A percentile compares a stretch with the other conserved stretches of the same genome.
Conservation (phyloP, 2,888 invertebrate genomes). For the Tenthredo livida region DNA sequence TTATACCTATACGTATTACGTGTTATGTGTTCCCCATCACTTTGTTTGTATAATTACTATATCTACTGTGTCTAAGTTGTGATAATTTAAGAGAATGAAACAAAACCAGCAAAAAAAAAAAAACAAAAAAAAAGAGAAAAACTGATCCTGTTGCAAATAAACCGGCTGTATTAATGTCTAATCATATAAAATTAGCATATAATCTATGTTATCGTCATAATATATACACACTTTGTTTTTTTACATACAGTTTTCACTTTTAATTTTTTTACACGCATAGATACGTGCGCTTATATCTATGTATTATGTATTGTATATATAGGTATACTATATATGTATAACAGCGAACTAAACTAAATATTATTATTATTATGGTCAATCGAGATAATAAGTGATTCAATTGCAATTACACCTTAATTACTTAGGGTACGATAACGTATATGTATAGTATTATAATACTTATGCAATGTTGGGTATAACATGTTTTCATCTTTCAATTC, state of each 20-base stretch:
- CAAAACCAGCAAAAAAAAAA: background rate
- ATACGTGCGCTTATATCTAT: conserved; percentile 2
- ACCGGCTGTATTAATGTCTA: conserved; percentile 34
- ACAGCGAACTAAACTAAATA: conserved; percentile 33
- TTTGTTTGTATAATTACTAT: conserved; percentile 23
- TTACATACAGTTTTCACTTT: background rate
- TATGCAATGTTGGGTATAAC: background rate
- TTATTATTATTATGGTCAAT: too few species aligned
- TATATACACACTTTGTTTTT: background rate
- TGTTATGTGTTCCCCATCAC: conserved; percentile 27
- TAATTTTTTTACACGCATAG: background rate
- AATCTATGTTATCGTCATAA: conserved; percentile 5
- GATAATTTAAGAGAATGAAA: background rate
- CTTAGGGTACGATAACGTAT: background rate
- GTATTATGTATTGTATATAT: conserved; percentile 3
- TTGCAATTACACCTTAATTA: background rate
- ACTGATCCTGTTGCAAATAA: background rate
- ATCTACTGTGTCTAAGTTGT: conserved; percentile 23
- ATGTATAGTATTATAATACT: background rate
- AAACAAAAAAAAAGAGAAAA: background rate
- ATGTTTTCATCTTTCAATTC: background rate
- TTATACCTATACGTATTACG: conserved; percentile 7
- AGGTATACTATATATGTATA: background rate
- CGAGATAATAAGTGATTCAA: conserved; percentile 7
- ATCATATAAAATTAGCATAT: conserved; percentile 9